A percentile compares a stretch with the other conserved stretches of the same genome.
These are phyloP conservation scores for Fukomys damarensis DNA, from an alignment of 2,113 vertebrate species.

Conservation along the genomic window DNA sequence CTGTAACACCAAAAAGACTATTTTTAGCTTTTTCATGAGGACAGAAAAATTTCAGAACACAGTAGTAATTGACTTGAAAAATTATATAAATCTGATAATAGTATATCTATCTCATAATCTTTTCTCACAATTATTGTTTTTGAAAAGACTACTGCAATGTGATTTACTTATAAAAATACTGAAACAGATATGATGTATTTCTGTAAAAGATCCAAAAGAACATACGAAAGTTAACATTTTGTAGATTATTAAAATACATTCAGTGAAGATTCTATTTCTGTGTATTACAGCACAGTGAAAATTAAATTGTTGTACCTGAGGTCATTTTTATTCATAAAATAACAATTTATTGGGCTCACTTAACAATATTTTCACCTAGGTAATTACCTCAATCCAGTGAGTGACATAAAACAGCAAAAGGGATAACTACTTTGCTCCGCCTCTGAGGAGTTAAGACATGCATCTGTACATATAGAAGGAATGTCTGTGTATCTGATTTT, in stretches of 20 bases:
- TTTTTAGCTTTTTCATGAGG: constrained; percentile 9
- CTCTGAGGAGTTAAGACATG: not conserved
- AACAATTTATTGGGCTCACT: constrained; percentile 6
- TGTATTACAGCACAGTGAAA: not conserved
- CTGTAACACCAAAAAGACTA: not conserved
- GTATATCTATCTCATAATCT: not conserved
- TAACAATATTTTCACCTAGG: constrained; percentile 36
- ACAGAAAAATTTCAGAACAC: constrained; percentile 48
- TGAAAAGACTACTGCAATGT: constrained; percentile 19
- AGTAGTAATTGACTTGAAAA: constrained; percentile 16
- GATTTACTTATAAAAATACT: constrained; percentile 43
- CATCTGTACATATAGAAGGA: not conserved
- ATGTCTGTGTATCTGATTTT: not conserved
- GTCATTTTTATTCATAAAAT: constrained; percentile 59
- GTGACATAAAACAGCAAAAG: constrained; percentile 29
- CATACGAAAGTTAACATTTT: not conserved
- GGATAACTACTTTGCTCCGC: not conserved
- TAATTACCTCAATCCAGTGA: constrained; percentile 31
- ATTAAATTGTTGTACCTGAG: not conserved
- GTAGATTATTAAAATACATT: not conserved
- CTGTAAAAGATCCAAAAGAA: not conserved
- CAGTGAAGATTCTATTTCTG: not conserved
- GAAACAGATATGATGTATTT: not conserved
- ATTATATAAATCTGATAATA: constrained; percentile 15
- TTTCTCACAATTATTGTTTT: constrained; percentile 10